Percentiles rank a stretch among this genome's conserved stretches.
These are phyloP conservation scores for Stratiomys singularior DNA, from an alignment of 2,888 invertebrate species.

Conservation along the genomic window DNA sequence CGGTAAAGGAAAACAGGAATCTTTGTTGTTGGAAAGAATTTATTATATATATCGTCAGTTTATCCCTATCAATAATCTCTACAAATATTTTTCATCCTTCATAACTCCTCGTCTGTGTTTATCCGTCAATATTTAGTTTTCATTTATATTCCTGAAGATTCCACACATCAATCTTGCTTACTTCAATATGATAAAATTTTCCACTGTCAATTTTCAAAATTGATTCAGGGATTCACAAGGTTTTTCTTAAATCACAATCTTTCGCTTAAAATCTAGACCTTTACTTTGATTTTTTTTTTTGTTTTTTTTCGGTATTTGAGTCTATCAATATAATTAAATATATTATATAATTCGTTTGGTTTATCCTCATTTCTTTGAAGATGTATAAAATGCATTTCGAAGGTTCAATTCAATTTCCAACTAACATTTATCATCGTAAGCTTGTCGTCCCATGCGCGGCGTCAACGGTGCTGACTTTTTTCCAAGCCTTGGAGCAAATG, in stretches of 20 bases:
- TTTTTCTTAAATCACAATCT: not conserved
- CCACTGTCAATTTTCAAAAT: not conserved
- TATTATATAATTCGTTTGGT: not conserved
- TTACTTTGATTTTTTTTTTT: not conserved
- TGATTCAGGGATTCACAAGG: not conserved
- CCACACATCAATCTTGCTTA: too few relatives aligned
- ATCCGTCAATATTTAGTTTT: too few relatives aligned
- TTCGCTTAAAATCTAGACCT: not conserved
- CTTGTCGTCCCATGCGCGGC: constrained; percentile 64
- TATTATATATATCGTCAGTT: too few relatives aligned
- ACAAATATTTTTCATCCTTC: too few relatives aligned
- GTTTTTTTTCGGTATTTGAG: not conserved
- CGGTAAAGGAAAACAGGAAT: too few relatives aligned
- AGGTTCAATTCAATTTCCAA: not conserved
- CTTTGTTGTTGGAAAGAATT: too few relatives aligned
- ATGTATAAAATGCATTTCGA: not conserved
- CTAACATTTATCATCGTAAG: constrained; percentile 46
- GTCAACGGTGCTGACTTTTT: constrained; percentile 66
- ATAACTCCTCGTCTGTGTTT: too few relatives aligned
- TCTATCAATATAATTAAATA: not conserved
- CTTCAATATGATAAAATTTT: not conserved
- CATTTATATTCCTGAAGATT: too few relatives aligned
- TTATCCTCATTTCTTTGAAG: not conserved
- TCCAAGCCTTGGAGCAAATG: constrained; percentile 67
- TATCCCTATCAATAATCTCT: too few relatives aligned